Evolutionary conservation across 2,797 vertebrate species (phyloP).

Genomic region (Cynopterus sphinx): DNA sequence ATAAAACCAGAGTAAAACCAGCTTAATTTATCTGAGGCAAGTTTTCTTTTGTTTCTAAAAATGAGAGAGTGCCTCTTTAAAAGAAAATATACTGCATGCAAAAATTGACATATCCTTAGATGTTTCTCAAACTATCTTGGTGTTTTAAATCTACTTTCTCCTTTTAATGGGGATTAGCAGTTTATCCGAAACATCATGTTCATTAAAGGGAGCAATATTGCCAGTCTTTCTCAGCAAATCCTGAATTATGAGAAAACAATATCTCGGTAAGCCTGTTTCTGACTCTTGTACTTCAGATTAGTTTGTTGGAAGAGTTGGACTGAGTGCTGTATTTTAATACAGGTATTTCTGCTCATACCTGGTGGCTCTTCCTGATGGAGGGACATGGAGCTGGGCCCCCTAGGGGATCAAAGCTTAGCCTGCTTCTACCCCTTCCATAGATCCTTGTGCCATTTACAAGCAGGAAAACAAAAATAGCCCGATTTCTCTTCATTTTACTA

Average conservation of each 20-base stretch:
- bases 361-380: background rate
- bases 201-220: background rate
- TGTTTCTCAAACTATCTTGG: background rate
- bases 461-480: background rate
- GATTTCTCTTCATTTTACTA: background rate
- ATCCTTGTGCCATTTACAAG: background rate
- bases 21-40: background rate
- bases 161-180: background rate
- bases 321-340: background rate
- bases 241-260: background rate
- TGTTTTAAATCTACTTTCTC: background rate
- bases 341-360: fast-evolving
- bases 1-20: background rate
- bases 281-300: background rate
- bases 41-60: background rate
- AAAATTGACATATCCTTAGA: background rate
- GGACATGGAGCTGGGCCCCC: too few species aligned
- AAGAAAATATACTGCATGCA: background rate
- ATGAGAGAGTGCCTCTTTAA: background rate
- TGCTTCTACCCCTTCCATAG: background rate
- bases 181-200: background rate
- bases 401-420: background rate
- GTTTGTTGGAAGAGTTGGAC: background rate
- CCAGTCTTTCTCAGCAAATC: background rate
- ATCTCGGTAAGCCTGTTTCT: background rate